Evolutionary conservation across 2,797 vertebrate species (phyloP).

Genomic region (Sebastes trivittatus): DNA sequence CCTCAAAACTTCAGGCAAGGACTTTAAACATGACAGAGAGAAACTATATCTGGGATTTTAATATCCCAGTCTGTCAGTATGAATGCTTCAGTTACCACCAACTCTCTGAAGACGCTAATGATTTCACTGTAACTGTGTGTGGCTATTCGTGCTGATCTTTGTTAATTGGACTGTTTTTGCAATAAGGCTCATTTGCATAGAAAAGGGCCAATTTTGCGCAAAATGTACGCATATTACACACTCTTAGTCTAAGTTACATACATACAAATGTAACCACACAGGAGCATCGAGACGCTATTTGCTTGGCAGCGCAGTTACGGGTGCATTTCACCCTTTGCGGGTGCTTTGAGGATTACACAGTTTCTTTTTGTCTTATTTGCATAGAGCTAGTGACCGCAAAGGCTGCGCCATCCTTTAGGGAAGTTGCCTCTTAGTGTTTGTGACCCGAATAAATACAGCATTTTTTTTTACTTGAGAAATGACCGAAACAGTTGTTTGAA

Average conservation of each 20-base stretch:
- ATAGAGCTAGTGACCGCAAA: not conserved
- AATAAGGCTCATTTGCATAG: not conserved
- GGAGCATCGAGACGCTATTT: not conserved
- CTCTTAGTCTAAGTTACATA: not conserved
- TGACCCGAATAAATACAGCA: not conserved
- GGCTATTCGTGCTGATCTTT: not conserved
- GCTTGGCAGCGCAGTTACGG: not conserved
- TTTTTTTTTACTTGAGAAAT: not conserved
- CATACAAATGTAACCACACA: not conserved
- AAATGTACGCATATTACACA: not conserved
- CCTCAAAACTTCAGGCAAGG: not conserved
- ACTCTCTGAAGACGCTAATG: not conserved
- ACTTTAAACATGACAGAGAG: not conserved
- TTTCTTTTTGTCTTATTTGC: not conserved
- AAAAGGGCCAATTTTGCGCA: not conserved
- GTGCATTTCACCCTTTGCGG: not conserved
- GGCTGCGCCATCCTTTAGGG: not conserved
- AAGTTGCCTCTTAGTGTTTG: not conserved
- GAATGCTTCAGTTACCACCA: not conserved
- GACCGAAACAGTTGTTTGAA: not conserved
- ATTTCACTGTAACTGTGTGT: not conserved
- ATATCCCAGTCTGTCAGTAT: not conserved
- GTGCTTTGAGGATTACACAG: not conserved
- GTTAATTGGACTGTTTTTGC: not conserved
- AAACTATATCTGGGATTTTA: not conserved